Evolutionary conservation across 2,888 invertebrate species (phyloP), one percentile per base, ranked within the genome.

Genomic region (Xestobium rufovillosum): DNA sequence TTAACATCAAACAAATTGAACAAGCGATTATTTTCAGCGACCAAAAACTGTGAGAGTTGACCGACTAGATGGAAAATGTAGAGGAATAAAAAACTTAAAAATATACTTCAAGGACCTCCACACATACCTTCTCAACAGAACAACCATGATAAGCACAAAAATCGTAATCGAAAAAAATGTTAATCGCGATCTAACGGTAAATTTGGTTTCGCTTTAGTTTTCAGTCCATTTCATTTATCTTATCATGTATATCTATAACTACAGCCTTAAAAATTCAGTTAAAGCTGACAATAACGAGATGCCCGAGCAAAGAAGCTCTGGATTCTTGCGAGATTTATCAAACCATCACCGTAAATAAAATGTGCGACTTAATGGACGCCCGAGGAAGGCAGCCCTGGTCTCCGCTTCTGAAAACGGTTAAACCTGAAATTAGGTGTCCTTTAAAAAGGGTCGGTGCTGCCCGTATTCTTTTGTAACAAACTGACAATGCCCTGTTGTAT

Each of bases 271-370:
- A n/a, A n/a, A n/a, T n/a, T 40, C 35, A 57, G 56, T 17, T 56
- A 17, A 30, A 43, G 16, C 26, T 56, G 14, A 40, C 35, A 19
- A 26, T 54, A 11, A 47, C 44, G 35, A 44, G 56, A 36, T 59
- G 59, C 41, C 42, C 37, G 9, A 48, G 47, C 14, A 46, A 50
- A 33, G 59, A 57, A 16, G 42, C 51, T 10, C 39, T 54, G 26
- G 56, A 59, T 45, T 50, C 56, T 4, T 59, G 59, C 34, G 59
- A 59, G 46, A 43, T 45, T 6, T 59, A 56, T 32, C 51, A 47
- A 16, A 53, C 53, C 2, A 36, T 59, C 9, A 44, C 42, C 32
- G 31, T 57, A 8, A 53, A 46, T 27, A 47, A 47, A 31, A 45
- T 55, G 14, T 59, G 59, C 39, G 36, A 36, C 6, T 31, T 53